A percentile compares a stretch with the other conserved stretches of the same genome.
Conservation (phyloP, 92 coral and sea anemone species). For the Pocillopora grandis region DNA sequence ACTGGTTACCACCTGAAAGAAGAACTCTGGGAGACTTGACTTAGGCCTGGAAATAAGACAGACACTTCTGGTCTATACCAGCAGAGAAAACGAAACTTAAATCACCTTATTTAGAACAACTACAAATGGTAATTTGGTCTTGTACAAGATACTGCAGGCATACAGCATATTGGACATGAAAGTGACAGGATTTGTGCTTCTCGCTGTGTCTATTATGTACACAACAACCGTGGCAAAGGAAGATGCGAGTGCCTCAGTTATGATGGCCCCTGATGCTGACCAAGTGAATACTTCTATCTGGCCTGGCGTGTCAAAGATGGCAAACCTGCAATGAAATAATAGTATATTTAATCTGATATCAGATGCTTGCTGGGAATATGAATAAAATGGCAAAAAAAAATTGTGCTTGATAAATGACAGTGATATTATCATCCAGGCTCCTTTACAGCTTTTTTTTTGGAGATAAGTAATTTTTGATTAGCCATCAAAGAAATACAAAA, state of each 20-base stretch:
- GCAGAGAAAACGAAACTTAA: no score
- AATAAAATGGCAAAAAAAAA: no score
- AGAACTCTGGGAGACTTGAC: no score
- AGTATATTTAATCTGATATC: no score
- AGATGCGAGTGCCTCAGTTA: constrained; percentile 93
- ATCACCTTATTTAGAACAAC: constrained; percentile 82
- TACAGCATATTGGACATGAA: constrained; percentile 99
- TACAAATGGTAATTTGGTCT: constrained; percentile 89
- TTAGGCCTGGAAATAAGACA: not conserved
- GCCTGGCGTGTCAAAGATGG: constrained; percentile 96
- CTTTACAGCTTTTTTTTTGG: no score
- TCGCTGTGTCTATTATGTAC: constrained; percentile 89
- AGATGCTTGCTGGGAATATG: no score
- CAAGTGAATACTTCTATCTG: constrained; percentile 99
- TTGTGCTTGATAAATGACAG: no score
- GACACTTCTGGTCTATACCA: not conserved
- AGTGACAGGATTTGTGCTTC: constrained; percentile 92
- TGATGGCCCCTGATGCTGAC: constrained; percentile 98
- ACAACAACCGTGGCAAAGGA: constrained; percentile 93
- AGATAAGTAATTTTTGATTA: no score
- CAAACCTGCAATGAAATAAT: constrained; percentile 58
- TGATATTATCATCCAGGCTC: no score
- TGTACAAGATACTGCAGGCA: constrained; percentile 96
- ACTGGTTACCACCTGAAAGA: no score
- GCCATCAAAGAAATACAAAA: no score